These are phyloP conservation scores for Takifugu rubripes DNA, from an alignment of 2,797 vertebrate genomes.

Conservation along the genomic window DNA sequence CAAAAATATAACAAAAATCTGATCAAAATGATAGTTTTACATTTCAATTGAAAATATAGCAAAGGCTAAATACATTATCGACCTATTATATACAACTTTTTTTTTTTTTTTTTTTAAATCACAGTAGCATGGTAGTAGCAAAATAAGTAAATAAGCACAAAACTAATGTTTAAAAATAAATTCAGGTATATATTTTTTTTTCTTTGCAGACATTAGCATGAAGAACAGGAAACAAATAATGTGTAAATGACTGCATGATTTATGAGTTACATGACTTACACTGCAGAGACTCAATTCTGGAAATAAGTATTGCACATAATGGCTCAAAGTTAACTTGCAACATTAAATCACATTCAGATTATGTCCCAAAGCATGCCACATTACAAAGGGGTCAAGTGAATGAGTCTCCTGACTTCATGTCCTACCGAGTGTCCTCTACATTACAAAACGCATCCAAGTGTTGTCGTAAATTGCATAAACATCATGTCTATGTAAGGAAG, in stretches of 20 bases:
- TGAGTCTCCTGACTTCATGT: conserved; percentile 90
- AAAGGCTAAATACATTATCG: conserved; percentile 99
- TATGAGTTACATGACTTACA: conserved; percentile 90
- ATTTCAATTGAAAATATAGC: conserved; percentile 99
- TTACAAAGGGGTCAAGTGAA: conserved; percentile 94
- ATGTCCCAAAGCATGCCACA: conserved; percentile 90
- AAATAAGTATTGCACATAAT: conserved; percentile 99
- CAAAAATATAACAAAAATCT: conserved; percentile 99
- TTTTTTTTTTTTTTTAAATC: conserved; percentile 94
- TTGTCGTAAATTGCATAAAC: conserved; percentile 89
- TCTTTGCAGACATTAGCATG: conserved; percentile 96
- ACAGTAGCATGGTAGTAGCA: conserved; percentile 99
- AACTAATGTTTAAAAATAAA: conserved; percentile 99
- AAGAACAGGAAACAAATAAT: conserved; percentile 85
- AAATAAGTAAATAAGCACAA: conserved; percentile 99
- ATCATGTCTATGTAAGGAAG: conserved; percentile 95
- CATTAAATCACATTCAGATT: conserved; percentile 99
- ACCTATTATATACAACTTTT: conserved; percentile 90
- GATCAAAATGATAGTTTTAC: conserved; percentile 99
- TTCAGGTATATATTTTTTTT: conserved; percentile 97
- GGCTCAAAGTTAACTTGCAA: conserved; percentile 99
- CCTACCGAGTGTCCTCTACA: conserved; percentile 91
- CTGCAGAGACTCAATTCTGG: conserved; percentile 91
- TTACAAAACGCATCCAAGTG: conserved; percentile 82
- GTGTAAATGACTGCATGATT: conserved; percentile 94